A percentile compares a stretch with the other conserved stretches of the same genome.
These are phyloP conservation scores for Hypsopygia costalis DNA, from an alignment of 2,888 invertebrate genomes.

Conservation along the genomic window DNA sequence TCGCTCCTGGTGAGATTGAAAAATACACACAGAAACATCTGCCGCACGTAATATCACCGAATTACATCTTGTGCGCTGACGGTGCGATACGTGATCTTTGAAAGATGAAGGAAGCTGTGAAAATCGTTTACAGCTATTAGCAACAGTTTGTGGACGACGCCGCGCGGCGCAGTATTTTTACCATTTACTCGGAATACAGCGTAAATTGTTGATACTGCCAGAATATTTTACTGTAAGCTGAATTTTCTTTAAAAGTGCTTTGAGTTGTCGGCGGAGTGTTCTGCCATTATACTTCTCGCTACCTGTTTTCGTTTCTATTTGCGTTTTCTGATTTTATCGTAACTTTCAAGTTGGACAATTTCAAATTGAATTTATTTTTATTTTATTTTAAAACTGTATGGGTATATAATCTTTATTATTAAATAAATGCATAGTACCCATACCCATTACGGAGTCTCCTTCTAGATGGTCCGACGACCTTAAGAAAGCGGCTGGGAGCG, in stretches of 20 bases:
- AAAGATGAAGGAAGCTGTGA: conserved; percentile 31
- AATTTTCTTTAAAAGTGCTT: conserved; percentile 6
- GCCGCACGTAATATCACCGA: conserved; percentile 59
- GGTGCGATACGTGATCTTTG: conserved; percentile 51
- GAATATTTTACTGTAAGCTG: conserved; percentile 2
- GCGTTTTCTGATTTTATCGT: neutral
- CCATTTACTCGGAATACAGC: neutral
- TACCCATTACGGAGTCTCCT: no score
- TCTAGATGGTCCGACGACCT: no score
- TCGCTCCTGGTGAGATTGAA: conserved; percentile 40
- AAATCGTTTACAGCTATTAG: conserved; percentile 23
- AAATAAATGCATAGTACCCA: no score
- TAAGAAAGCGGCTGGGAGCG: no score
- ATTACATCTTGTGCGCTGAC: conserved; percentile 49
- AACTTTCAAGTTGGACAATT: neutral
- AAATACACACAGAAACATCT: conserved; percentile 57
- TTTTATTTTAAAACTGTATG: neutral
- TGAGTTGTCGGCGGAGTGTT: neutral
- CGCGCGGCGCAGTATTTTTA: conserved; percentile 1
- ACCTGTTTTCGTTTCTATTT: neutral
- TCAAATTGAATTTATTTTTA: neutral
- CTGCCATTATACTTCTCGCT: conserved; percentile 4
- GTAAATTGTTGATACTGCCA: neutral
- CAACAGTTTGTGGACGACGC: conserved; percentile 9
- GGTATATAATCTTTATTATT: no score